Base-by-base conservation (phyloP, 2,113 vertebrate species). In the Rhea pennata region DNA sequence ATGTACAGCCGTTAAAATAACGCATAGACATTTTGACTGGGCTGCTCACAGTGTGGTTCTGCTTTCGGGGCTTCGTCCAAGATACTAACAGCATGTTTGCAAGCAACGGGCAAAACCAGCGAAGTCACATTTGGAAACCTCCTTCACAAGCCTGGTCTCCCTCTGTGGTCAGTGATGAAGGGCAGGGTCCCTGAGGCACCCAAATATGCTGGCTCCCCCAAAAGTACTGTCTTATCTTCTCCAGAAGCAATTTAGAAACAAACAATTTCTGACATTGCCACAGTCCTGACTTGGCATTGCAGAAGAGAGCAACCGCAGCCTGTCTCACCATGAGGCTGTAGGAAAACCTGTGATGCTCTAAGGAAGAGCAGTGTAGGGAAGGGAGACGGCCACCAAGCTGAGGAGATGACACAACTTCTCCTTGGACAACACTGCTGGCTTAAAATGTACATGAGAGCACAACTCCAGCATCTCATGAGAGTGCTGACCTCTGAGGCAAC, bases 161-260 rank as follows among this genome's bases (percentile, higher is more conserved):
- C 11, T 0, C 1, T 56, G 21, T 21, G 2, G 5, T 10, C 59
- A 66, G 29, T 46, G 73, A 33, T 10, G n/a, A 61, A 66, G 31
- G 20, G 42, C 56, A 10, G 3, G 36, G 24, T 4, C 15, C 31
- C 17, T 0, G 0, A 42, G 39, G 36, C 26, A 65, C 59, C 42
- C 15, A 9, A 48, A 39, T 16, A 53, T 27, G 53, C n/a, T 24
- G 53, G 54, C 75, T 92, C 33, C 39, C 20, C 10, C 67, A 6
- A 44, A 46, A 87, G 4, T 10, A 54, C 26, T 46, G 44, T 33
- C 56, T 9, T 42, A 75, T 39, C 31, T 62, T 69, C 62, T 44
- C 33, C 44, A 56, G 87, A 75, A 82, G 27, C 27, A 85, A 83
- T 59, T 69, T 1, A 17, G 24, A 67, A 29, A 6, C 9, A 10